A percentile compares a stretch with the other conserved stretches of the same genome.
These are phyloP conservation scores for Rhinophrynus dorsalis DNA, from an alignment of 2,797 vertebrate species.

Conservation along the genomic window DNA sequence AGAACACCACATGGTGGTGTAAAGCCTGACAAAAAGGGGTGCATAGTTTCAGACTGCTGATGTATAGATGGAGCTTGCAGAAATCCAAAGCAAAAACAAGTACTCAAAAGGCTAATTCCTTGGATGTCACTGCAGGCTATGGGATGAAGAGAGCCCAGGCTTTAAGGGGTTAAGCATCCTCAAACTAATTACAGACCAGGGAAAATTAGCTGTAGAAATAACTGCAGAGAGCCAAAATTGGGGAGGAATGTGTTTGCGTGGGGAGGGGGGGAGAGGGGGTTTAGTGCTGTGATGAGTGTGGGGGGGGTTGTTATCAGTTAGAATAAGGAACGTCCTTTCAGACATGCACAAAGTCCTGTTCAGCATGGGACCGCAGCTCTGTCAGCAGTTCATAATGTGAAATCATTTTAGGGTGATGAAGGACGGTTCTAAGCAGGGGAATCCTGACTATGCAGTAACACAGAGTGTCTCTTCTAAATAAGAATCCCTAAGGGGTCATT, in stretches of 20 bases:
- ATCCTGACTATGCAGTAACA: constrained; percentile 21
- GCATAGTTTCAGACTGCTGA: too few relatives aligned
- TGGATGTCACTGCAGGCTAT: too few relatives aligned
- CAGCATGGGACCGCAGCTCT: constrained; percentile 42
- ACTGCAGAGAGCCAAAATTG: constrained; percentile 9
- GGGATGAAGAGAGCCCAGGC: too few relatives aligned
- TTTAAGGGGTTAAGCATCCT: not conserved
- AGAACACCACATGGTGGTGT: too few relatives aligned
- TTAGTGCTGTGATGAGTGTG: constrained; percentile 7
- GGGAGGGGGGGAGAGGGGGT: constrained; percentile 43
- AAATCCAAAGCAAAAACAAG: too few relatives aligned
- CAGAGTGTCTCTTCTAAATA: not conserved
- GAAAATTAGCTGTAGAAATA: constrained; percentile 22
- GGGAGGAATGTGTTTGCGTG: constrained; percentile 43
- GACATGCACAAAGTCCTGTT: constrained; percentile 49
- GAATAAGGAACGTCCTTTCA: constrained; percentile 46
- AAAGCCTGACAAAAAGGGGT: too few relatives aligned
- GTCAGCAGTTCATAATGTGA: constrained; percentile 49
- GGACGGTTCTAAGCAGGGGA: constrained; percentile 33
- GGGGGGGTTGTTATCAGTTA: constrained; percentile 37
- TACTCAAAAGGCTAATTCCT: too few relatives aligned
- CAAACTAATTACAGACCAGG: constrained; percentile 26
- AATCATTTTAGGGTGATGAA: constrained; percentile 51
- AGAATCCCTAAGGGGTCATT: constrained; percentile 17
- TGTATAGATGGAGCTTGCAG: too few relatives aligned